A percentile compares a stretch with the other conserved stretches of the same genome.
Conservation (phyloP, 2,797 vertebrate species). For the Hybognathus amarus region DNA sequence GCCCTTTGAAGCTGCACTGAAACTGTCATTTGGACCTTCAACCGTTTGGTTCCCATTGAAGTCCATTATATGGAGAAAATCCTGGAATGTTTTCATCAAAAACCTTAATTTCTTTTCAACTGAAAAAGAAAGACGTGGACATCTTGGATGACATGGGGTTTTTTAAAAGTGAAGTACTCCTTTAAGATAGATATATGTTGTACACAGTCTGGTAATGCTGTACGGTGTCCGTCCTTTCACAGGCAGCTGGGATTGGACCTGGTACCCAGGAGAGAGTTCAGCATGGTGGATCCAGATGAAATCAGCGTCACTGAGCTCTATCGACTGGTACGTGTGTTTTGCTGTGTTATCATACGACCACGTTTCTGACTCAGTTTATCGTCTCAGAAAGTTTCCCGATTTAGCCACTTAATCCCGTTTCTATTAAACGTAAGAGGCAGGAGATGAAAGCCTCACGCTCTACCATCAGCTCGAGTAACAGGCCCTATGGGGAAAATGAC, state of each 20-base stretch:
- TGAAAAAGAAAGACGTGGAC: too few relatives aligned
- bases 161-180: too few relatives aligned
- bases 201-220: neutral
- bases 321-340: constrained; percentile 81
- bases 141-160: too few relatives aligned
- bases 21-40: too few relatives aligned
- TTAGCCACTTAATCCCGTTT: constrained; percentile 45
- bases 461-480: constrained; percentile 37
- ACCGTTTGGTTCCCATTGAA: too few relatives aligned
- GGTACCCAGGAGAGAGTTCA: constrained; percentile 94
- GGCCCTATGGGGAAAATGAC: constrained; percentile 35
- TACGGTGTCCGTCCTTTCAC: constrained; percentile 54
- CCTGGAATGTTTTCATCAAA: too few relatives aligned
- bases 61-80: too few relatives aligned
- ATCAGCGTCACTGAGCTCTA: constrained; percentile 97
- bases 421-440: constrained; percentile 27
- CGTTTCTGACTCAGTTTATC: constrained; percentile 1
- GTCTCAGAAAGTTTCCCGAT: constrained; percentile 6
- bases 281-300: constrained; percentile 98
- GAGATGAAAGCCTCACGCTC: constrained; percentile 31
- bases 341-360: constrained; percentile 47
- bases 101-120: too few relatives aligned
- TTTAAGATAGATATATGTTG: neutral
- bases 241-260: constrained; percentile 95
- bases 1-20: too few relatives aligned